Evolutionary conservation across 2,113 vertebrate species (phyloP), one percentile per base, ranked within the genome.

Genomic region (Upupa epops): DNA sequence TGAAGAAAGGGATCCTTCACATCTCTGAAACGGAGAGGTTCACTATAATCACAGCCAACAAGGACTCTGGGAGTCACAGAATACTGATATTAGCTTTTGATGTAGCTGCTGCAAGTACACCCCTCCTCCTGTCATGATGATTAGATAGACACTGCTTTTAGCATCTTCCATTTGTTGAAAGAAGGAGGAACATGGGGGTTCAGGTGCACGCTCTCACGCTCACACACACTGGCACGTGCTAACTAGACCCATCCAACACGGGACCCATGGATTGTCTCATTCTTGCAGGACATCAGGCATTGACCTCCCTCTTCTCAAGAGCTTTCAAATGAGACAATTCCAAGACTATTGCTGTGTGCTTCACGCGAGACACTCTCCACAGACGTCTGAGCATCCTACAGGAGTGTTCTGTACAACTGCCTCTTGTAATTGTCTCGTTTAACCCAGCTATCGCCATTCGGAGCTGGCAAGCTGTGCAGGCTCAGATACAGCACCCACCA

Each of bases 151-250:
- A 29, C 11, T 26, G 45, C 63, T 68, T 49, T 88, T 48, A 48
- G 19, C 17, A 56, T 2, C 9, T 37, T 71, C 52, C 32, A 45
- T 65, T 77, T 31, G 21, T 26, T 60, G 46, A 34, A 71, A 77
- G 55, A 16, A 77, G 36, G 21, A 16, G 8, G 25, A 52, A 59
- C n/a, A n/a, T n/a, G n/a, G n/a, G n/a, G n/a, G n/a, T n/a, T n/a
- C n/a, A n/a, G n/a, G n/a, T n/a, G n/a, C n/a, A n/a, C n/a, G 22
- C 29, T 21, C 9, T 8, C 5, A 3, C 12, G 12, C 51, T 46
- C 49, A 59, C 13, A 49, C 8, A 6, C 17, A 46, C 17, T 9
- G 1, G 2, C 3, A 9, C 14, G 19, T 2, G 32, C 26, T 51
- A 79, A 31, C 36, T 24, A 32, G 6, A 73, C 14, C 66, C 8